phyloP scores from a whole-genome alignment of 2,888 invertebrate species.

The Meliscaeva auricollis region DNA sequence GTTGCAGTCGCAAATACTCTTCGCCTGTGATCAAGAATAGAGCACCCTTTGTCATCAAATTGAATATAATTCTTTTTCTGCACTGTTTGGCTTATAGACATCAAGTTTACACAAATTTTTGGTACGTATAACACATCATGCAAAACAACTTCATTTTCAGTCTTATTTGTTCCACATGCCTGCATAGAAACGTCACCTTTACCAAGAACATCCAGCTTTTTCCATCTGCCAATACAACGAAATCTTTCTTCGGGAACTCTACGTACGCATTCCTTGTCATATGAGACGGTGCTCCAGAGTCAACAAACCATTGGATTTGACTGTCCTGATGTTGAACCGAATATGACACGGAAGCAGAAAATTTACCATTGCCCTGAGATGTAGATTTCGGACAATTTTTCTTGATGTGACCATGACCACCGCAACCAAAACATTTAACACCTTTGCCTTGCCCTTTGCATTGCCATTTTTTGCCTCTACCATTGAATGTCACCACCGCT shows the following conservation, averaged over 20 bases:
- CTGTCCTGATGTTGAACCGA: not conserved
- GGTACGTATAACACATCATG: not conserved
- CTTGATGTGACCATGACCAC: not conserved
- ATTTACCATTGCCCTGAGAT: no score
- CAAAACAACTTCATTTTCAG: not conserved
- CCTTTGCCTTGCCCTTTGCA: no score
- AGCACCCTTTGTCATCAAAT: no score
- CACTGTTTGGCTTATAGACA: no score
- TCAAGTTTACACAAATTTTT: not conserved
- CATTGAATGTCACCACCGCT: not conserved
- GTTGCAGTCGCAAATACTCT: no score
- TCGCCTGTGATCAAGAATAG: slow-evolving; percentile 1
- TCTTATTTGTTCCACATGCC: no score
- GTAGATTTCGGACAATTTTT: not conserved
- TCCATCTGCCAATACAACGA: not conserved
- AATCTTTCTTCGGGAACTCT: not conserved
- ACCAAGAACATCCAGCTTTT: not conserved
- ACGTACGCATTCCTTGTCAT: not conserved
- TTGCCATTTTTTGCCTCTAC: not conserved
- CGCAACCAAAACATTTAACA: not conserved
- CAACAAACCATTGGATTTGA: not conserved
- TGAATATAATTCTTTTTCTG: no score
- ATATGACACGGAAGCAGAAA: not conserved
- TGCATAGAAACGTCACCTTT: not conserved
- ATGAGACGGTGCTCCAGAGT: not conserved